These are phyloP conservation scores for Zaprionus lachaisei DNA, from an alignment of 1,140 invertebrate species.

Conservation along the genomic window DNA sequence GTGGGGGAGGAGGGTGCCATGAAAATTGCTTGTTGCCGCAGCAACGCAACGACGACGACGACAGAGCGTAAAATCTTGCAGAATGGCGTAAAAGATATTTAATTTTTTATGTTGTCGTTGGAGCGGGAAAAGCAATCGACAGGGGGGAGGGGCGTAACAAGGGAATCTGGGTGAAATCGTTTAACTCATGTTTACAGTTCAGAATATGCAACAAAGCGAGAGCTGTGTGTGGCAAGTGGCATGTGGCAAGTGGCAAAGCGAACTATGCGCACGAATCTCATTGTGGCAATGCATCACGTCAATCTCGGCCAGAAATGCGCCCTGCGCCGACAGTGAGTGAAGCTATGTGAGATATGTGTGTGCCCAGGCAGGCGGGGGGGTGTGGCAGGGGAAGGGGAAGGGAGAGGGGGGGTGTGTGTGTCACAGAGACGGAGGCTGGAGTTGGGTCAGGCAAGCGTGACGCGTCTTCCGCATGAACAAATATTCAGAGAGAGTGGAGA, in stretches of 20 bases:
- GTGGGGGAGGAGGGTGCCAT: slow-evolving; percentile 1
- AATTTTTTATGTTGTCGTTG: slow-evolving; percentile 76
- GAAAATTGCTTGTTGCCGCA: slow-evolving; percentile 67
- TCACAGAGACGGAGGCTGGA: slow-evolving; percentile 7
- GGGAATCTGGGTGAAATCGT: slow-evolving; percentile 28
- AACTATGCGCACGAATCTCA: slow-evolving; percentile 31
- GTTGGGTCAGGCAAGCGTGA: slow-evolving; percentile 41
- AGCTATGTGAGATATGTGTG: slow-evolving; percentile 45
- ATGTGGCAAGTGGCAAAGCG: slow-evolving; percentile 12
- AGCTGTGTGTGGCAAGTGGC: slow-evolving; percentile 8
- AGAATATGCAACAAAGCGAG: slow-evolving; percentile 31
- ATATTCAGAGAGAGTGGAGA: slow-evolving; percentile 40
- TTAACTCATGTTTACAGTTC: slow-evolving; percentile 56
- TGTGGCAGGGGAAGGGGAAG: slow-evolving; percentile 7
- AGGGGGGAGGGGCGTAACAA: neutral
- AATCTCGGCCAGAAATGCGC: slow-evolving; percentile 40
- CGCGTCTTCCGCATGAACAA: slow-evolving; percentile 59
- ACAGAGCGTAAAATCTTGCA: slow-evolving; percentile 60
- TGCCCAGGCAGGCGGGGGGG: neutral
- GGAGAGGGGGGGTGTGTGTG: slow-evolving; percentile 1
- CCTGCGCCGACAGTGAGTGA: slow-evolving; percentile 32
- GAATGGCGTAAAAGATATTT: slow-evolving; percentile 73
- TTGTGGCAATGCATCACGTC: slow-evolving; percentile 48
- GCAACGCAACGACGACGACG: slow-evolving; percentile 53
- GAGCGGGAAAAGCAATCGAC: slow-evolving; percentile 44